Base-by-base conservation (phyloP, 2,797 vertebrate genomes). In the Pachyuromys duprasi region DNA sequence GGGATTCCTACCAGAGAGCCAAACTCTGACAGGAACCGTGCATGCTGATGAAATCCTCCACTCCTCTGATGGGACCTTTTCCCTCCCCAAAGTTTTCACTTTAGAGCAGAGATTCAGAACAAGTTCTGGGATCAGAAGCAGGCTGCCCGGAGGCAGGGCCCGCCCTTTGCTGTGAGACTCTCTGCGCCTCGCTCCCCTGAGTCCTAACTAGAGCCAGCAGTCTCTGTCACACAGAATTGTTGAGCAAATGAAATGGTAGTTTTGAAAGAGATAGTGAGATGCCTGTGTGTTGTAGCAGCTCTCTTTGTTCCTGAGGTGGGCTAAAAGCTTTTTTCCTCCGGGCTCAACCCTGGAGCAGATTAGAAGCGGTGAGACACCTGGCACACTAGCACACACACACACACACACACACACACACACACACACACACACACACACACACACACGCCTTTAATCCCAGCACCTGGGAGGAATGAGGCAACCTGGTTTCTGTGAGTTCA, bases 21-120 rank as follows among this genome's bases (percentile, higher is more conserved):
- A 94, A 97, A 96, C 91, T 95, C 94, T 97, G 9, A 86, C 0
- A 96, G 96, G 98, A 98, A 98, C 97, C 95, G 89, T 74, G 65
- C 72, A 92, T 97, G 96, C 90, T 90, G 93, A 91, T 79, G 86
- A 93, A 91, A 95, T 95, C 93, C 76, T 26, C 79, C 24, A 96
- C 62, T 93, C 98, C 97, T 67, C 76, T 94, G 96, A 97, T 67
- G 80, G 92, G 92, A 84, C 67, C 74, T 96, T 97, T 97, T 96
- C 75, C 53, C 95, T 92, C 91, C 95, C 91, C 95, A 84, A 97
- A 86, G 75, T 81, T 94, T 91, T 80, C 88, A 94, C 91, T 92
- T 96, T 86, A 96, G 79, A 97, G 84, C 63, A 33, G 49, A 94
- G 94, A 96, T 86, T 95, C 95, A 93, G 83, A 96, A 93, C 92